Evolutionary conservation across 1,140 invertebrate genomes (phyloP), one percentile per base, ranked within the genome.

Genomic region (Drosophila ficusphila): DNA sequence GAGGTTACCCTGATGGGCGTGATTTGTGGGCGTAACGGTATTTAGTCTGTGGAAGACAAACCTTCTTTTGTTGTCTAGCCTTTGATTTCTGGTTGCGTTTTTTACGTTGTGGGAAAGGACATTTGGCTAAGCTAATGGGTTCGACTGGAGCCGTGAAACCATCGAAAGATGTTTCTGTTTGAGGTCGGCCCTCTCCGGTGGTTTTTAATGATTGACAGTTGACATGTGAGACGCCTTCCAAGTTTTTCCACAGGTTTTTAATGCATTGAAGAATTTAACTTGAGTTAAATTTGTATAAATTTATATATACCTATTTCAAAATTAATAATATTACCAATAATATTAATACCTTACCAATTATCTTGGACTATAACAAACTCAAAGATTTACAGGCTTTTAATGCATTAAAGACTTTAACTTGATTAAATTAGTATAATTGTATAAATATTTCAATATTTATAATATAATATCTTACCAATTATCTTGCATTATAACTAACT

Each of bases 21-120:
- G 81, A 86, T 81, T 86, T 86, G 82, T 86, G 81, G 81, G 81
- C 81, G 81, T 88, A 62, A 68, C 81, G 74, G 76, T 79, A 79
- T 79, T 61, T 60, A 58, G 68, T 81, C 71, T 76, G 56, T 47
- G 77, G 48, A 53, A 54, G 70, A 65, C 70, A 53, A 64, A 74
- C 70, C 70, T 81, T 82, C 70, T 86, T 82, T 86, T 73, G 81
- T 85, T 85, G 81, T 85, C 81, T 85, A 79, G 79, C 68, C 49
- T 74, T 77, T 79, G 65, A 67, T 48, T 75, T 76, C 67, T 60
- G 72, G 77, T 62, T 62, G 42, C 36, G 38, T 41, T 52, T 61
- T 72, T 72, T 39, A 38, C 38, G 33, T 14, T 46, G 68, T 73
- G 47, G 69, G 52, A 71, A 70, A 71, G 65, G 68, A 60, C 65